phyloP scores from a whole-genome alignment of 2,113 vertebrate species.

The Junco hyemalis region DNA sequence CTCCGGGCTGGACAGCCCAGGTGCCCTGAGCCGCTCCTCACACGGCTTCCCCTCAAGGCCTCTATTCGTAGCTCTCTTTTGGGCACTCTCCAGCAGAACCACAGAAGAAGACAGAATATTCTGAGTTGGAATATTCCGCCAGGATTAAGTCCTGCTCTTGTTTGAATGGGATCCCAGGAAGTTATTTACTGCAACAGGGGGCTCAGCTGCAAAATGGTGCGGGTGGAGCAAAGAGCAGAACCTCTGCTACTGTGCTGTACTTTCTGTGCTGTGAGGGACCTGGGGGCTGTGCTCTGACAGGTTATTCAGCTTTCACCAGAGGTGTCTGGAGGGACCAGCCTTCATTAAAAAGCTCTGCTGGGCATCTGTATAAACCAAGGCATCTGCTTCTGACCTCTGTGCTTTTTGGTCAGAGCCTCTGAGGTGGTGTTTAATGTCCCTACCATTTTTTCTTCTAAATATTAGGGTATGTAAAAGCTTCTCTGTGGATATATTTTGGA shows the following conservation, averaged over 20 bases:
- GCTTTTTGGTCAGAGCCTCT: background rate
- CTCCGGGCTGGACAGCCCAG: background rate
- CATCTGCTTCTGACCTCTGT: background rate
- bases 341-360: background rate
- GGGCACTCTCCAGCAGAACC: background rate
- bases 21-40: background rate
- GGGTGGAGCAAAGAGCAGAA: background rate
- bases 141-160: background rate
- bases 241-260: background rate
- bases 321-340: background rate
- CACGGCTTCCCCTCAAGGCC: accelerated
- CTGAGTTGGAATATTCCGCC: background rate
- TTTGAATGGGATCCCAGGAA: background rate
- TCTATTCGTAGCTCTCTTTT: accelerated
- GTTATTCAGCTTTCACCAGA: background rate
- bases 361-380: background rate
- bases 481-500: background rate
- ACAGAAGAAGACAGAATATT: background rate
- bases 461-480: background rate
- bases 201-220: background rate
- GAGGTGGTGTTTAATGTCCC: background rate
- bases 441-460: background rate
- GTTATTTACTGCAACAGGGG: accelerated
- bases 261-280: background rate
- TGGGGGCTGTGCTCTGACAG: background rate